These are phyloP conservation scores for Promerops cafer DNA, from an alignment of 2,113 vertebrate species.

Conservation along the genomic window DNA sequence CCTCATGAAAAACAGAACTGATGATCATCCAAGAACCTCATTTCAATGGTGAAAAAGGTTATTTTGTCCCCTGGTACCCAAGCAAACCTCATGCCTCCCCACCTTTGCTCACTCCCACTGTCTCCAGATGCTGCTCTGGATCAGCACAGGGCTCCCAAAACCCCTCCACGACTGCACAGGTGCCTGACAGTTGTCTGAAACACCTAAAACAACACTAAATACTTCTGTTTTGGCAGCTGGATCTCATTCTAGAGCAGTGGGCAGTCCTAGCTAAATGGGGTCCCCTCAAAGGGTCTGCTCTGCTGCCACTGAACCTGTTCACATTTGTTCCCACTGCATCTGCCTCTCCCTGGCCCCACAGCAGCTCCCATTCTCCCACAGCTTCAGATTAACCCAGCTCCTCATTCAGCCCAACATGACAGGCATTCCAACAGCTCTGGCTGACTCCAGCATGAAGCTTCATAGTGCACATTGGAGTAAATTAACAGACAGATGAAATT, in stretches of 20 bases:
- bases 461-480: background rate
- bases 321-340: background rate
- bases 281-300: background rate
- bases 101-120: background rate
- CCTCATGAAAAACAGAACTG: background rate
- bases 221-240: background rate
- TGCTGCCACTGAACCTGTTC: background rate
- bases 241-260: background rate
- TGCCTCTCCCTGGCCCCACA: background rate
- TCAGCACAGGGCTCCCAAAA: background rate
- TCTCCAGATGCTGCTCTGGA: background rate
- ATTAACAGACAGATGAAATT: background rate
- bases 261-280: background rate
- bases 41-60: background rate
- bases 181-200: background rate
- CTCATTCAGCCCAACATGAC: background rate
- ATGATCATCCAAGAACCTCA: background rate
- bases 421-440: background rate
- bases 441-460: background rate
- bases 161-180: rapidly evolving
- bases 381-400: background rate
- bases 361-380: background rate
- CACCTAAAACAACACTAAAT: background rate
- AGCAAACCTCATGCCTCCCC: background rate
- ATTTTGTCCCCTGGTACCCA: background rate